Evolutionary conservation across 1,140 invertebrate genomes (phyloP).

Genomic region (Araneus ventricosus): DNA sequence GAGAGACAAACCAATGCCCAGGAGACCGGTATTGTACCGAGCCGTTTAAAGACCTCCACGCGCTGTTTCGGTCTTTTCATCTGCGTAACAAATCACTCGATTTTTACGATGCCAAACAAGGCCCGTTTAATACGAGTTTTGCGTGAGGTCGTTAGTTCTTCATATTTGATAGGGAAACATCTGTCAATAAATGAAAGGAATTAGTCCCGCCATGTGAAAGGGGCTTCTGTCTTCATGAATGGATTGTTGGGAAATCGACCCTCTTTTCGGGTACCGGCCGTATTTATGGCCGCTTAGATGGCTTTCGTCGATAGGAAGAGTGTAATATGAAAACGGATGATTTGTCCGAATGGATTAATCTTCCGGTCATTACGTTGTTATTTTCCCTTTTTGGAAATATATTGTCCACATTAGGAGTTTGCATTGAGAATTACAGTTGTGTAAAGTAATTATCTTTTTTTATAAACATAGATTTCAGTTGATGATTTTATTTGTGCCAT

Average conservation of each 20-base stretch:
- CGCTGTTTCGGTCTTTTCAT: too few species aligned
- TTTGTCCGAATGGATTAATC: too few species aligned
- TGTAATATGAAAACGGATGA: background rate
- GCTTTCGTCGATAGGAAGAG: background rate
- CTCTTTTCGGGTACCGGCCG: background rate
- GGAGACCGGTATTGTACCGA: too few species aligned
- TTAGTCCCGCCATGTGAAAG: background rate
- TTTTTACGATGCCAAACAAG: conserved; percentile 37
- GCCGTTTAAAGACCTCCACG: too few species aligned
- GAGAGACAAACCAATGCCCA: too few species aligned
- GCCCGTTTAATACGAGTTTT: conserved; percentile 10
- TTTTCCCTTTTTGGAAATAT: too few species aligned
- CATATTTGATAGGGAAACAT: conserved; percentile 18
- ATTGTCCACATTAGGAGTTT: too few species aligned
- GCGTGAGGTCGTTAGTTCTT: conserved; percentile 7
- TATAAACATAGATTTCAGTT: too few species aligned
- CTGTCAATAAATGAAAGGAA: conserved; percentile 6
- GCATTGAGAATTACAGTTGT: too few species aligned
- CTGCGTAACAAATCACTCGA: background rate
- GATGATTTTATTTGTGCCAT: too few species aligned
- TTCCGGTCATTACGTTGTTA: too few species aligned
- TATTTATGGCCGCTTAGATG: background rate
- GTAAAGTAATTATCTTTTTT: too few species aligned
- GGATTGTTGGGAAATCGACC: background rate
- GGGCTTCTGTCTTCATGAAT: background rate